A percentile compares a stretch with the other conserved stretches of the same genome.
Evolutionary conservation across 2,113 vertebrate genomes (phyloP).

Genomic region (Uria aalge): DNA sequence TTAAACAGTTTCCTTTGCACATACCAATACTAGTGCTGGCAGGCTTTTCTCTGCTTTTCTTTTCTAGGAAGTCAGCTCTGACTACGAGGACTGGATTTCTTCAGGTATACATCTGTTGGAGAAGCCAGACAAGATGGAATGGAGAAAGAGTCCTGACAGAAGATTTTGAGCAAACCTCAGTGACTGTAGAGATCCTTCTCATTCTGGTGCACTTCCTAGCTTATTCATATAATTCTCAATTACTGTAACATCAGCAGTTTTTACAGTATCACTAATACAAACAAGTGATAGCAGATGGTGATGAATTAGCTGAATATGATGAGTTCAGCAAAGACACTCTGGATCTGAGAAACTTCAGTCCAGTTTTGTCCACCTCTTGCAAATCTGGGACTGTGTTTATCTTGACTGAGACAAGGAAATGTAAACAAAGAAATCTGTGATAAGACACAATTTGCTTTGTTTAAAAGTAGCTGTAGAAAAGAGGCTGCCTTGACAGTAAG

Average conservation of each 20-base stretch:
- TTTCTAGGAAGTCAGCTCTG: neutral
- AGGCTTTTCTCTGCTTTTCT: neutral
- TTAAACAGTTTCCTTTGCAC: neutral
- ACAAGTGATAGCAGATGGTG: neutral
- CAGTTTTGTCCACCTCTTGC: neutral
- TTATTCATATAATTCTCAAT: neutral
- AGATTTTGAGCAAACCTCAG: neutral
- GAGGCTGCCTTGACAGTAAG: neutral
- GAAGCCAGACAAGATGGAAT: neutral
- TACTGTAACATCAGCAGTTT: neutral
- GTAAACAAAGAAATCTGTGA: neutral
- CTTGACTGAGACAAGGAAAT: neutral
- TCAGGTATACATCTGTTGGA: neutral
- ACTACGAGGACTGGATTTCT: neutral
- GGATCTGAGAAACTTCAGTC: neutral
- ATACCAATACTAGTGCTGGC: neutral
- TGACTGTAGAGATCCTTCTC: neutral
- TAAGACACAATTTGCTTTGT: neutral
- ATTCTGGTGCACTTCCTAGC: neutral
- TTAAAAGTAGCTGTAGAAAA: neutral
- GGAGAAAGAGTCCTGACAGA: neutral
- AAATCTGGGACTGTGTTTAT: neutral
- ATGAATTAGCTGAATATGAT: neutral
- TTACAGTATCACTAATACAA: neutral
- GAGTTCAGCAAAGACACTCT: neutral